Conservation (phyloP, 1,140 invertebrate species). For the Drosophila guanche region DNA sequence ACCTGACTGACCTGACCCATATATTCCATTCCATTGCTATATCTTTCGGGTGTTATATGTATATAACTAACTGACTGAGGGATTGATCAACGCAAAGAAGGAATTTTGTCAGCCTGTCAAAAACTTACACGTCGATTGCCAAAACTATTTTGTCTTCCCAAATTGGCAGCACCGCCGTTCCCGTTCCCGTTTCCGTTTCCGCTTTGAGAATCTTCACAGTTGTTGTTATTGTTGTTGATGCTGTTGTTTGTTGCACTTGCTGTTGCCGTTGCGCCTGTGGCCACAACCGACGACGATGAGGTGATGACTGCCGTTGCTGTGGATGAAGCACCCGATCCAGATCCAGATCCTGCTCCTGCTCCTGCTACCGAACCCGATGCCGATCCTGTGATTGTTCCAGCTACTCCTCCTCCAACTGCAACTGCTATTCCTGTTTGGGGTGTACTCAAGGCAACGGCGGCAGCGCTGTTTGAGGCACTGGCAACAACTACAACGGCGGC, state of each 20-base stretch:
- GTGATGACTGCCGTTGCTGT: slow-evolving; percentile 29
- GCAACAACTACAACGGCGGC: slow-evolving; percentile 72
- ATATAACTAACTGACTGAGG: neutral
- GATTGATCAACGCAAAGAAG: neutral
- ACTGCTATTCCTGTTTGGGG: slow-evolving; percentile 23
- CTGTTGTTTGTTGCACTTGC: slow-evolving; percentile 27
- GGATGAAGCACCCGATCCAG: slow-evolving; percentile 35
- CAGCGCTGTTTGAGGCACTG: slow-evolving; percentile 39
- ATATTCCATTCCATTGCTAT: slow-evolving; percentile 13
- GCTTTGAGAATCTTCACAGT: slow-evolving; percentile 60
- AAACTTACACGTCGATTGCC: slow-evolving; percentile 80
- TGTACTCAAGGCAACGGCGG: slow-evolving; percentile 67
- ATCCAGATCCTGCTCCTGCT: slow-evolving; percentile 27
- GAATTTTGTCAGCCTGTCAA: too few species aligned
- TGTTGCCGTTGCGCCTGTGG: slow-evolving; percentile 28
- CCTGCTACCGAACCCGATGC: slow-evolving; percentile 30
- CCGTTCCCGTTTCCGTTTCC: slow-evolving; percentile 15
- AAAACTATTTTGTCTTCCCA: slow-evolving; percentile 80
- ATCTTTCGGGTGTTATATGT: slow-evolving; percentile 1
- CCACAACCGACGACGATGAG: slow-evolving; percentile 35
- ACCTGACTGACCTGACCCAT: slow-evolving; percentile 66
- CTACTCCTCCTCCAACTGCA: slow-evolving; percentile 21
- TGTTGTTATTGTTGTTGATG: slow-evolving; percentile 55
- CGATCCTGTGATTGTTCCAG: slow-evolving; percentile 30
- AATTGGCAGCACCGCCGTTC: slow-evolving; percentile 43